Evolutionary conservation across 1,140 invertebrate species (phyloP).

Genomic region (Lucilia sericata): DNA sequence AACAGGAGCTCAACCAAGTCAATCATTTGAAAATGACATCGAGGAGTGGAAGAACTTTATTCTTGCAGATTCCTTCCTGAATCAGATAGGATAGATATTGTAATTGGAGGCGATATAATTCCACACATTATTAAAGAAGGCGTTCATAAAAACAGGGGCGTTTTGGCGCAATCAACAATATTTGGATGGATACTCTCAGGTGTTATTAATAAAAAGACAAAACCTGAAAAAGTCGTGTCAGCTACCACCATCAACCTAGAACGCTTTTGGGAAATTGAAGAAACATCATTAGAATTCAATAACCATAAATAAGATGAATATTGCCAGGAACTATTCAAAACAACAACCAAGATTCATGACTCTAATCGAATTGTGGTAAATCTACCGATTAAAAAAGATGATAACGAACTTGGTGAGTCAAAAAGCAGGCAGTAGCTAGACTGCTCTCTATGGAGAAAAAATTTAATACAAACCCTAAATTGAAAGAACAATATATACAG

Average conservation of each 20-base stretch:
- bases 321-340: too few relatives aligned
- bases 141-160: neutral
- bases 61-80: slow-evolving; percentile 32
- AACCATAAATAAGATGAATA: neutral
- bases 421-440: neutral
- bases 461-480: too few relatives aligned
- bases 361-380: neutral
- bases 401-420: neutral
- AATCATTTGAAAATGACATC: too few relatives aligned
- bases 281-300: neutral
- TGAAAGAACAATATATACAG: too few relatives aligned
- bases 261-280: neutral
- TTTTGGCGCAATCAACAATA: slow-evolving; percentile 14
- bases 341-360: neutral
- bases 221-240: neutral
- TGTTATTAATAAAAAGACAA: neutral
- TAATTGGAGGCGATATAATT: slow-evolving; percentile 5
- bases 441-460: too few relatives aligned
- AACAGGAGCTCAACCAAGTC: too few relatives aligned
- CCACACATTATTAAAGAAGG: neutral
- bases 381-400: neutral
- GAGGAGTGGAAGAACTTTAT: too few relatives aligned
- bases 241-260: neutral
- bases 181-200: slow-evolving; percentile 26
- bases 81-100: slow-evolving; percentile 25